A percentile compares a stretch with the other conserved stretches of the same genome.
Evolutionary conservation across 2,797 vertebrate genomes (phyloP).

Genomic region (Pogonophryne albipinna): DNA sequence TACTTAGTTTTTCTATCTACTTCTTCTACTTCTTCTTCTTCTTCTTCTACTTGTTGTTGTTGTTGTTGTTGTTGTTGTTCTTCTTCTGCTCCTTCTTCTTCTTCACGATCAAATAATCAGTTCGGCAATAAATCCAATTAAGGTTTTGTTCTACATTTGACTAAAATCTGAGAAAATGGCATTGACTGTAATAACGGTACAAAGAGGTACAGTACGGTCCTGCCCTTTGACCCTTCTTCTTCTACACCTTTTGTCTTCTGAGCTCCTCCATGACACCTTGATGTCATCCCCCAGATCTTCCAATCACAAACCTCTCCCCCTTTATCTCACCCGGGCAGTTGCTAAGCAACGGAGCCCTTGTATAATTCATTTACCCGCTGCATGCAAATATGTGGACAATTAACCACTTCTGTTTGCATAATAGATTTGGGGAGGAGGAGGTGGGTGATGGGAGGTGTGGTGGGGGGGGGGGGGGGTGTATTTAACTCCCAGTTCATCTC

Average conservation of each 20-base stretch:
- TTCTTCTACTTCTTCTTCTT: too few relatives aligned
- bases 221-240: background rate
- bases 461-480: conserved; percentile 33
- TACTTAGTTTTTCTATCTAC: too few relatives aligned
- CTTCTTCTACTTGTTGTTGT: too few relatives aligned
- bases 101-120: too few relatives aligned
- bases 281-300: conserved; percentile 47
- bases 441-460: conserved; percentile 2
- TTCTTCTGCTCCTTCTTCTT: too few relatives aligned
- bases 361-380: conserved; percentile 85
- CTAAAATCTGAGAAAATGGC: too few relatives aligned
- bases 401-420: conserved; percentile 89
- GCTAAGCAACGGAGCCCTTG: conserved; percentile 80
- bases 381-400: conserved; percentile 90
- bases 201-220: too few relatives aligned
- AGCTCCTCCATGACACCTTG: conserved; percentile 49
- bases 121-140: too few relatives aligned
- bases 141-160: too few relatives aligned
- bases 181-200: too few relatives aligned
- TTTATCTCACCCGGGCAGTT: conserved; percentile 68
- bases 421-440: conserved; percentile 76
- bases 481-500: conserved; percentile 75
- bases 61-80: too few relatives aligned
- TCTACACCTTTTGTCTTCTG: conserved; percentile 31
- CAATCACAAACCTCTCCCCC: conserved; percentile 34